phyloP scores from a whole-genome alignment of 2,888 invertebrate genomes.

The Stenurella melanura region DNA sequence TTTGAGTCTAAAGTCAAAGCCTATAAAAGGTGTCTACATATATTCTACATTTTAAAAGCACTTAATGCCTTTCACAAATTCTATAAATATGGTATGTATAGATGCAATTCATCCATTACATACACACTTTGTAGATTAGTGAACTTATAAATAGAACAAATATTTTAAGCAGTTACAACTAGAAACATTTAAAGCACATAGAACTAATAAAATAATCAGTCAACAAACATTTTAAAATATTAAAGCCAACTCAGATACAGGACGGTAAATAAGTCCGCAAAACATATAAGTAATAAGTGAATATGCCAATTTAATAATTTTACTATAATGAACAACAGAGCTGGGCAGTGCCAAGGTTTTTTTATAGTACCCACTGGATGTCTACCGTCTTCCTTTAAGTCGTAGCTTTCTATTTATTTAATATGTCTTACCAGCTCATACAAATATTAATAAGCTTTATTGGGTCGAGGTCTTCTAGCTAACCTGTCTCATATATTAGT shows the following conservation, averaged over 20 bases:
- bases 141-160: neutral
- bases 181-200: constrained; percentile 24
- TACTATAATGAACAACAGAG: neutral
- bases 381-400: too few relatives aligned
- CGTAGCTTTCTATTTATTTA: too few relatives aligned
- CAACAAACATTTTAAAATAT: constrained; percentile 23
- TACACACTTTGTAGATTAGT: neutral
- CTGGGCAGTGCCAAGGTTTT: neutral
- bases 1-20: neutral
- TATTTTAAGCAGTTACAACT: constrained; percentile 2
- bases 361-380: too few relatives aligned
- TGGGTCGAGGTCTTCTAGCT: too few relatives aligned
- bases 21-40: neutral
- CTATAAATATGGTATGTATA: neutral
- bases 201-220: constrained; percentile 23
- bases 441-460: too few relatives aligned
- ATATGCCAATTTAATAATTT: neutral
- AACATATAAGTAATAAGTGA: neutral
- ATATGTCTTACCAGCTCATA: too few relatives aligned
- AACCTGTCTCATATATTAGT: too few relatives aligned
- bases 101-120: neutral
- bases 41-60: neutral
- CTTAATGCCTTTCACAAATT: too few relatives aligned
- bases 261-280: constrained; percentile 18
- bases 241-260: constrained; percentile 22